A percentile compares a stretch with the other conserved stretches of the same genome.
Evolutionary conservation across 2,888 invertebrate species (phyloP).

Genomic region (Anaspis maculata): DNA sequence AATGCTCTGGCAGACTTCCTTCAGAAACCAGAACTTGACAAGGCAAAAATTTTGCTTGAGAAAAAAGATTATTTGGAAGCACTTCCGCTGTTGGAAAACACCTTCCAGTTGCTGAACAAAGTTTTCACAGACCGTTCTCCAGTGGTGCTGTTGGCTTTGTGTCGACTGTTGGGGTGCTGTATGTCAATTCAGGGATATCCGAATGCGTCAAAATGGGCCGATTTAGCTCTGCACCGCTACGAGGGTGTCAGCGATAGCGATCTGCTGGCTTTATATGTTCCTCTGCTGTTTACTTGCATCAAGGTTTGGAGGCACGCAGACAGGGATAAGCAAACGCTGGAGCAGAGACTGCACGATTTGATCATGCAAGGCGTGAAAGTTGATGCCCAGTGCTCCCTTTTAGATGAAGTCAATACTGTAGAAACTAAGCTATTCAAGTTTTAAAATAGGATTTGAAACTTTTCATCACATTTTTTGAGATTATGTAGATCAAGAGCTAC

Average conservation of each 20-base stretch:
- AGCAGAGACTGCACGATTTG: slow-evolving; percentile 53
- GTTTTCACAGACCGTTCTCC: slow-evolving; percentile 60
- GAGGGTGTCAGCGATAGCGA: slow-evolving; percentile 66
- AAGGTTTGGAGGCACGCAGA: slow-evolving; percentile 58
- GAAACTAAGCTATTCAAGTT: slow-evolving; percentile 29
- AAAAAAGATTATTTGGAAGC: slow-evolving; percentile 54
- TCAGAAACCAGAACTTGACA: slow-evolving; percentile 54
- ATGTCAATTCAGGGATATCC: slow-evolving; percentile 44
- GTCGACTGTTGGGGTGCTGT: slow-evolving; percentile 59
- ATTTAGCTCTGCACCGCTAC: slow-evolving; percentile 59
- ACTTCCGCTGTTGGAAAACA: slow-evolving; percentile 56
- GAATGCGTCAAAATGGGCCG: slow-evolving; percentile 59
- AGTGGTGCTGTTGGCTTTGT: slow-evolving; percentile 57
- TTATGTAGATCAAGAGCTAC: too few species aligned
- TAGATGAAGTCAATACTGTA: slow-evolving; percentile 56
- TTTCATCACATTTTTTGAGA: too few species aligned
- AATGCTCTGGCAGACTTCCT: slow-evolving; percentile 53
- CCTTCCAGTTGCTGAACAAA: slow-evolving; percentile 57
- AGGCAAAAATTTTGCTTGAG: slow-evolving; percentile 52
- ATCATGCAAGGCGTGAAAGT: slow-evolving; percentile 59
- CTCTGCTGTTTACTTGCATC: slow-evolving; percentile 58
- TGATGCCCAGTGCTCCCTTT: slow-evolving; percentile 50
- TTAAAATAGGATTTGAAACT: too few species aligned
- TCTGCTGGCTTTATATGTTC: slow-evolving; percentile 58
- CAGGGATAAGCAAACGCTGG: slow-evolving; percentile 52